phyloP scores from a whole-genome alignment of 2,888 invertebrate species.

The Eupithecia subumbrata region DNA sequence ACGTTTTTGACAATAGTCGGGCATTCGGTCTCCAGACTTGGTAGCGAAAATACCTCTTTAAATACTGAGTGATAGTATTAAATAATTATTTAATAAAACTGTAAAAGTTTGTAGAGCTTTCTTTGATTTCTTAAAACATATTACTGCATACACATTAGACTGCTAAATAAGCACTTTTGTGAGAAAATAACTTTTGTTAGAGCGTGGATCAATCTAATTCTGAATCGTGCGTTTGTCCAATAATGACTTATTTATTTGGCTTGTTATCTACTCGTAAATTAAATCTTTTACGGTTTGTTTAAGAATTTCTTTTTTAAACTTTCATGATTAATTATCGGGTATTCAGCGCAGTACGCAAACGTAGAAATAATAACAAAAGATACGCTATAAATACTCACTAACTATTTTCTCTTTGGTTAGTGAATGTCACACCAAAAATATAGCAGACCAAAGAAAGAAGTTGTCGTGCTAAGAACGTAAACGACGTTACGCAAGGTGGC shows the following conservation, averaged over 20 bases:
- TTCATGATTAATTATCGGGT: too few species aligned
- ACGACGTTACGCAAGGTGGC: conserved; percentile 44
- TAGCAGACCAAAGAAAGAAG: not conserved
- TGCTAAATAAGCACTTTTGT: too few species aligned
- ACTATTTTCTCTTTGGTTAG: not conserved
- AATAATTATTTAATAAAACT: too few species aligned
- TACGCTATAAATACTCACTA: too few species aligned
- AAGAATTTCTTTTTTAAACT: not conserved
- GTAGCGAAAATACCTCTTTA: too few species aligned
- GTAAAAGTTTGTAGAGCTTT: too few species aligned
- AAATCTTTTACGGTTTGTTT: not conserved
- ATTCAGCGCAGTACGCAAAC: too few species aligned
- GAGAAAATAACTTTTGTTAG: not conserved
- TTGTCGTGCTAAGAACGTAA: conserved; percentile 35
- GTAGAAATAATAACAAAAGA: too few species aligned
- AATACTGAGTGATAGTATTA: too few species aligned
- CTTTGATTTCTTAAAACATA: too few species aligned
- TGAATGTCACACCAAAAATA: conserved; percentile 12
- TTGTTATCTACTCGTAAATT: not conserved
- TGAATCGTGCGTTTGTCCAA: not conserved
- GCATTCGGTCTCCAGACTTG: too few species aligned
- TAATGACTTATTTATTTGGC: not conserved
- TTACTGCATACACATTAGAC: too few species aligned
- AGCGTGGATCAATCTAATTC: not conserved
- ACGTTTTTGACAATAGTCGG: not conserved